Evolutionary conservation across 2,113 vertebrate species (phyloP).

Genomic region (Corythornis madagascariensis): DNA sequence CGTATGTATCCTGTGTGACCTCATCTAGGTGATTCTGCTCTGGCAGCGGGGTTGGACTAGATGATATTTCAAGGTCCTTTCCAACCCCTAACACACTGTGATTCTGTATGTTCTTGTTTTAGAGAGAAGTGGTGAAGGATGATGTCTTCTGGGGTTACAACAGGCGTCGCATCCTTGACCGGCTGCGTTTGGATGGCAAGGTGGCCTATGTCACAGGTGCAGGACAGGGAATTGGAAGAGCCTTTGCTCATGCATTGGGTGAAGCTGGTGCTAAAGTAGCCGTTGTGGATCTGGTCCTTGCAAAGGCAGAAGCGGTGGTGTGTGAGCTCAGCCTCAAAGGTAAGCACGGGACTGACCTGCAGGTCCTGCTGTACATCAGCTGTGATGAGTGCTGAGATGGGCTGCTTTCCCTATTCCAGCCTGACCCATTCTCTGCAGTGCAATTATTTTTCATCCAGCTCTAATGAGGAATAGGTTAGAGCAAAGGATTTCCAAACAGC

Average conservation of each 20-base stretch:
- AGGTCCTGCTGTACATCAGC: not conserved
- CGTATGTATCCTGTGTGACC: too few relatives aligned
- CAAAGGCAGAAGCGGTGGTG: constrained; percentile 75
- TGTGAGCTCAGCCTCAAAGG: constrained; percentile 81
- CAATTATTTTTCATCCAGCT: not conserved
- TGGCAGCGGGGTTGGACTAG: too few relatives aligned
- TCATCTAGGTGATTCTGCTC: too few relatives aligned
- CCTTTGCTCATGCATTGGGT: constrained; percentile 79
- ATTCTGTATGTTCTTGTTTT: not conserved
- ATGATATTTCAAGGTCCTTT: too few relatives aligned
- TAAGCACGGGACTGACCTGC: not conserved
- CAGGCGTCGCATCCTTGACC: constrained; percentile 70
- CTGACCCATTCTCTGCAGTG: not conserved
- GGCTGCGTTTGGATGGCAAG: constrained; percentile 76
- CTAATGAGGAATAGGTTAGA: not conserved
- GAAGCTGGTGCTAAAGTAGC: constrained; percentile 83
- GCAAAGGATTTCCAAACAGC: not conserved
- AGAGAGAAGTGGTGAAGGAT: constrained; percentile 58
- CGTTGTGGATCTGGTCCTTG: constrained; percentile 74
- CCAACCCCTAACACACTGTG: too few relatives aligned
- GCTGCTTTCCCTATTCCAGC: not conserved
- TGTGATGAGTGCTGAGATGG: fast-evolving
- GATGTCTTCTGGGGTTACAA: constrained; percentile 76
- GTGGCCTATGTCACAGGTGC: constrained; percentile 79
- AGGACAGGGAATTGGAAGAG: constrained; percentile 82